Conservation (phyloP, 2,888 invertebrate genomes). For the Conops quadrifasciatus region DNA sequence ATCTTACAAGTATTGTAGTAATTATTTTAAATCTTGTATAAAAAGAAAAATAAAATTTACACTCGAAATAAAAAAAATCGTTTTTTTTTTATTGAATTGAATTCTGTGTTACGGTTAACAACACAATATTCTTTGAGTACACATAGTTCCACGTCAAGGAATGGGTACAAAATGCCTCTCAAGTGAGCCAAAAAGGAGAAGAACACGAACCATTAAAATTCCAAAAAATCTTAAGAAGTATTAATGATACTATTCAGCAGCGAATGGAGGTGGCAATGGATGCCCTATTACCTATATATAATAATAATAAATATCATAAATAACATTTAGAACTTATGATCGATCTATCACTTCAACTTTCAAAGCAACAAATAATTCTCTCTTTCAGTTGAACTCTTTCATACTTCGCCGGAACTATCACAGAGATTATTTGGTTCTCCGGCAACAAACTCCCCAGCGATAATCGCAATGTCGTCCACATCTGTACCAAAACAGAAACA, state of each 20-base stretch:
- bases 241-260: too few relatives aligned
- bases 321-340: slow-evolving; percentile 40
- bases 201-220: too few relatives aligned
- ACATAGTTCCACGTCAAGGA: too few relatives aligned
- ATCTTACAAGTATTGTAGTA: slow-evolving; percentile 21
- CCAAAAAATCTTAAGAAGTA: too few relatives aligned
- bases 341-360: too few relatives aligned
- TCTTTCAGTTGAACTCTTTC: slow-evolving; percentile 51
- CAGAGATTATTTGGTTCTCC: slow-evolving; percentile 60
- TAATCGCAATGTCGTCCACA: slow-evolving; percentile 17
- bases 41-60: slow-evolving; percentile 28
- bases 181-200: too few relatives aligned
- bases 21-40: slow-evolving; percentile 28
- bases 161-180: too few relatives aligned
- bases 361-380: neutral
- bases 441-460: slow-evolving; percentile 30
- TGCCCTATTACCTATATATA: too few relatives aligned
- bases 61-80: slow-evolving; percentile 34
- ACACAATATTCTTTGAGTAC: too few relatives aligned
- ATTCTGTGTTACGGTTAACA: slow-evolving; percentile 29
- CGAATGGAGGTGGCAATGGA: too few relatives aligned
- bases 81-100: slow-evolving; percentile 40
- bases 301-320: too few relatives aligned
- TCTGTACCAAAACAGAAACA: slow-evolving; percentile 33
- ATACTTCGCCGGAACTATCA: slow-evolving; percentile 60